phyloP scores from a whole-genome alignment of 2,888 invertebrate genomes.

The Axea sp. region DNA sequence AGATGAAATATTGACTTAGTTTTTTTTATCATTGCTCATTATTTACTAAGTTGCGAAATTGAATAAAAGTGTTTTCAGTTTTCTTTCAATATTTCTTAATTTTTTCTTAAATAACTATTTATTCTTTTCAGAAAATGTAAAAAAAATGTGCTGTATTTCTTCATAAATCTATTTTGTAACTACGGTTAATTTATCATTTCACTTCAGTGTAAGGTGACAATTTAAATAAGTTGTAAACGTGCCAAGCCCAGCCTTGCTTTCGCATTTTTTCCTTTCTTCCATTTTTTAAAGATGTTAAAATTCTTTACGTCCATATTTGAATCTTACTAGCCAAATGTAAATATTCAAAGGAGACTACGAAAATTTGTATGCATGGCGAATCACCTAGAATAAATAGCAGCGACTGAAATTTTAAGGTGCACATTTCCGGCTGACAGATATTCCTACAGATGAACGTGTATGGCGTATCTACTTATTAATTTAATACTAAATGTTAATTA shows the following conservation, averaged over 20 bases:
- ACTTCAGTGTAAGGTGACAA: constrained; percentile 35
- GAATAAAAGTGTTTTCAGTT: no score
- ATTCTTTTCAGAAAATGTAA: no score
- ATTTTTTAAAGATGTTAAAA: constrained; percentile 39
- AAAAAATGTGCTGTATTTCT: constrained; percentile 1
- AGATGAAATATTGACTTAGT: no score
- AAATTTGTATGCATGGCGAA: constrained; percentile 59
- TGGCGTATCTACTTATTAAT: constrained; percentile 59
- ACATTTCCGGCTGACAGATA: constrained; percentile 62
- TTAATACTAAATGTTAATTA: constrained; percentile 59
- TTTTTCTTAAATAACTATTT: no score
- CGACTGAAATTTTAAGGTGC: constrained; percentile 60
- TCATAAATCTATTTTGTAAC: constrained; percentile 35
- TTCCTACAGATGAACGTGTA: constrained; percentile 59
- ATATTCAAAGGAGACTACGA: constrained; percentile 54
- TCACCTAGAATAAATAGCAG: constrained; percentile 59
- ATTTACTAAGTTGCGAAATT: no score
- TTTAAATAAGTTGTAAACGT: constrained; percentile 54
- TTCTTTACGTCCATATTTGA: constrained; percentile 46
- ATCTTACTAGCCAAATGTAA: constrained; percentile 54
- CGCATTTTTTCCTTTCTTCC: constrained; percentile 20
- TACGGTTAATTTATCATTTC: constrained; percentile 41
- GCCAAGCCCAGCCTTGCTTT: constrained; percentile 39
- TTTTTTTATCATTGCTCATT: no score
- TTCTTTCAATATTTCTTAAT: no score